Conservation (phyloP, 2,888 invertebrate species). For the Osmoderma eremita region DNA sequence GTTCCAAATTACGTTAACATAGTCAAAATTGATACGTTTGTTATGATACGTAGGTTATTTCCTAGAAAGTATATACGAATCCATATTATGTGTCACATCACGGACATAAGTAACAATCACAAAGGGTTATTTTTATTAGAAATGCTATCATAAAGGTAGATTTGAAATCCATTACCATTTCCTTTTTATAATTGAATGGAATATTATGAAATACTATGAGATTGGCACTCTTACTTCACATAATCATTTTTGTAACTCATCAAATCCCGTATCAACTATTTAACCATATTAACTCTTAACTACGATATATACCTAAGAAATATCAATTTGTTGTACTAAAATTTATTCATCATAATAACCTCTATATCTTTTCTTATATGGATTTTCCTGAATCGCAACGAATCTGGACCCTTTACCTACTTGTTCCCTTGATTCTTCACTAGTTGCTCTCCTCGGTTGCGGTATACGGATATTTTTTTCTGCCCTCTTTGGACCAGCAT, state of each 20-base stretch:
- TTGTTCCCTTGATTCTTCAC: conserved; percentile 34
- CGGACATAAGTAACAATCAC: no score
- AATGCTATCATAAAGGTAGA: no score
- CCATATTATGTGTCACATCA: no score
- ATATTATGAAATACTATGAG: no score
- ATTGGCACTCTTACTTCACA: background rate
- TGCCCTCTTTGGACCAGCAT: background rate
- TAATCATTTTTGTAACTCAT: background rate
- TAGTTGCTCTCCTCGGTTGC: background rate
- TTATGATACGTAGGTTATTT: no score
- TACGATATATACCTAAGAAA: background rate
- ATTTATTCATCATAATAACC: conserved; percentile 5
- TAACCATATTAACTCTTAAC: conserved; percentile 8
- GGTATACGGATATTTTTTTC: background rate
- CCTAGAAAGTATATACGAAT: no score
- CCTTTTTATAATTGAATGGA: no score
- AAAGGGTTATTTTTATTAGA: no score
- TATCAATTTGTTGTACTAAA: background rate
- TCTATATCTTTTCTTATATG: background rate
- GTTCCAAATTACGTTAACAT: background rate
- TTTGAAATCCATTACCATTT: no score
- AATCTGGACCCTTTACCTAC: conserved; percentile 48
- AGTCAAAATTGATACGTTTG: background rate
- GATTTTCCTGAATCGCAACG: conserved; percentile 42
- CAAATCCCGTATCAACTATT: background rate